Evolutionary conservation across 2,888 invertebrate species (phyloP).

Genomic region (Byasa hedistus): DNA sequence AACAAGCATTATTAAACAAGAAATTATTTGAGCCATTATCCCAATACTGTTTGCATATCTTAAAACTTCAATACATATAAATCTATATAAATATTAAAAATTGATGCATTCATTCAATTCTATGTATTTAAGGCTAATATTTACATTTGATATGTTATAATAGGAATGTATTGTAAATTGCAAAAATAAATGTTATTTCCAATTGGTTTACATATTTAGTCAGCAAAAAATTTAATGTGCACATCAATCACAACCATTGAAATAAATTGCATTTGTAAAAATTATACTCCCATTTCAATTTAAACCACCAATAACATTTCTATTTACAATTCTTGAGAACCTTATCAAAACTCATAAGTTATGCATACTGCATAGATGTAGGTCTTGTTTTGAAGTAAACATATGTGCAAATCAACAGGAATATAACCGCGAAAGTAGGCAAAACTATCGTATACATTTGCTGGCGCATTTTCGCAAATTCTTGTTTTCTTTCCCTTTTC

Average conservation of each 20-base stretch:
- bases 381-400: slow-evolving; percentile 91
- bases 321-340: slow-evolving; percentile 32
- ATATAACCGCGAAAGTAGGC: slow-evolving; percentile 85
- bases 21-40: background rate
- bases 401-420: slow-evolving; percentile 85
- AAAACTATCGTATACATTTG: slow-evolving; percentile 89
- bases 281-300: slow-evolving; percentile 11
- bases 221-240: background rate
- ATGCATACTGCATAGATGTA: slow-evolving; percentile 63
- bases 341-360: slow-evolving; percentile 33
- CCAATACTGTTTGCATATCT: background rate
- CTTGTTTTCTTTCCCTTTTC: slow-evolving; percentile 90
- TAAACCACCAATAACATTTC: slow-evolving; percentile 23
- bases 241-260: slow-evolving; percentile 35
- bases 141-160: slow-evolving; percentile 33
- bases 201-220: slow-evolving; percentile 7
- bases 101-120: background rate
- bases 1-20: background rate
- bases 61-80: background rate
- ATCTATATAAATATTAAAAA: background rate
- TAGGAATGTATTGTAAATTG: slow-evolving; percentile 26
- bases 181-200: slow-evolving; percentile 14
- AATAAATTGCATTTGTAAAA: slow-evolving; percentile 18
- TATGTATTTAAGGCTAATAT: slow-evolving; percentile 17
- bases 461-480: slow-evolving; percentile 88